phyloP scores from a whole-genome alignment of 2,797 vertebrate genomes.

The Syngnathus acus region DNA sequence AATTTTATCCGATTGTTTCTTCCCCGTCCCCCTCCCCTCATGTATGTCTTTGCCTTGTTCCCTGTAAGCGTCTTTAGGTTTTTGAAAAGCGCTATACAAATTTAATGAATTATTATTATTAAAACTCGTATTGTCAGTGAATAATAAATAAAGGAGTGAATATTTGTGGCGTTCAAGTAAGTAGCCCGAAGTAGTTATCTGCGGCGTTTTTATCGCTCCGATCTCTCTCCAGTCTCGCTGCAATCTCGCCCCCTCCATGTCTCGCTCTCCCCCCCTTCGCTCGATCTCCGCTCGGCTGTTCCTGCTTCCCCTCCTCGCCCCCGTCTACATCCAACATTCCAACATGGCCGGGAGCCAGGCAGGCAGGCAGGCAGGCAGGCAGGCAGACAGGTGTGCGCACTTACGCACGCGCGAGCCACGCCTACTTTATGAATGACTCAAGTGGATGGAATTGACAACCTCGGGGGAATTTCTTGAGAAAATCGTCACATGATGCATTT shows the following conservation, averaged over 20 bases:
- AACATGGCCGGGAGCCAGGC: conserved; percentile 57
- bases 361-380: conserved; percentile 11
- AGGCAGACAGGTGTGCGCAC: not conserved
- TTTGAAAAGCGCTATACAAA: too few species aligned
- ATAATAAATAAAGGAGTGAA: too few species aligned
- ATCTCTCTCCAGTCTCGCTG: conserved; percentile 31
- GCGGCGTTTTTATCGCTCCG: conserved; percentile 27
- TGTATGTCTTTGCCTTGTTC: too few species aligned
- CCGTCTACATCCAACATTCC: conserved; percentile 64
- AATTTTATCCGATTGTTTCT: too few species aligned
- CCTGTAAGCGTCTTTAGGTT: too few species aligned
- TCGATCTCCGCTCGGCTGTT: conserved; percentile 41
- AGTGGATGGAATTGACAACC: not conserved
- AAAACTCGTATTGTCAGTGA: too few species aligned
- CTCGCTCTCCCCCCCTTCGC: conserved; percentile 12
- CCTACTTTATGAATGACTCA: conserved; percentile 6
- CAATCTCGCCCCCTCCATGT: conserved; percentile 7
- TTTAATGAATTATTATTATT: too few species aligned
- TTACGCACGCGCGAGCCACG: not conserved
- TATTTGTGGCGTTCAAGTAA: too few species aligned
- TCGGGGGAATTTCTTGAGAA: not conserved
- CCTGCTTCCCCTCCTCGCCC: conserved; percentile 42
- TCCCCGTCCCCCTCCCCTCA: too few species aligned
- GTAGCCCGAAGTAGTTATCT: conserved; percentile 22
- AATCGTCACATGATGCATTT: not conserved